phyloP scores from a whole-genome alignment of 2,797 vertebrate genomes.

The Luscinia megarhynchos region DNA sequence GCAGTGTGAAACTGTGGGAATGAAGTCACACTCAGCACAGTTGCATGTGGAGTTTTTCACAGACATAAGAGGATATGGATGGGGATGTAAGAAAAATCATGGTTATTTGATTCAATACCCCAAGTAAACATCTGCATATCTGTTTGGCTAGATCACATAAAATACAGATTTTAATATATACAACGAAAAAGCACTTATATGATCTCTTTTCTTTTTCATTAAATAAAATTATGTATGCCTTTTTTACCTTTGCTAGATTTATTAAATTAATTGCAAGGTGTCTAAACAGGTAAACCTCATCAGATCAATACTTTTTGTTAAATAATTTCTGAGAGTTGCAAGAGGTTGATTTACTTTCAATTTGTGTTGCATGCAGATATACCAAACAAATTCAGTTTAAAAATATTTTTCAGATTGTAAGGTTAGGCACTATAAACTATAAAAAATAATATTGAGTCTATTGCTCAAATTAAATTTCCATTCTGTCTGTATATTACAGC shows the following conservation, averaged over 20 bases:
- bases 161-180: background rate
- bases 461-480: background rate
- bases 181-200: background rate
- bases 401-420: background rate
- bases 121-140: background rate
- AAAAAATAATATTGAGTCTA: background rate
- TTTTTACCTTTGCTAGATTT: background rate
- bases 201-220: background rate
- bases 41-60: background rate
- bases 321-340: background rate
- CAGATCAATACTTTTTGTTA: background rate
- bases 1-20: background rate
- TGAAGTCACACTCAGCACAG: background rate
- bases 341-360: background rate
- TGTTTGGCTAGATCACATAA: background rate
- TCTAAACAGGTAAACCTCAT: background rate
- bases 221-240: background rate
- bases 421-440: background rate
- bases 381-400: background rate
- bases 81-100: background rate
- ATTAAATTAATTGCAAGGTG: background rate
- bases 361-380: background rate
- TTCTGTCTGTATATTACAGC: background rate
- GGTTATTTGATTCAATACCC: background rate
- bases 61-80: background rate